Evolutionary conservation across 2,113 vertebrate genomes (phyloP), one percentile per base, ranked within the genome.

Genomic region (Dunckerocampus dactyliophorus): DNA sequence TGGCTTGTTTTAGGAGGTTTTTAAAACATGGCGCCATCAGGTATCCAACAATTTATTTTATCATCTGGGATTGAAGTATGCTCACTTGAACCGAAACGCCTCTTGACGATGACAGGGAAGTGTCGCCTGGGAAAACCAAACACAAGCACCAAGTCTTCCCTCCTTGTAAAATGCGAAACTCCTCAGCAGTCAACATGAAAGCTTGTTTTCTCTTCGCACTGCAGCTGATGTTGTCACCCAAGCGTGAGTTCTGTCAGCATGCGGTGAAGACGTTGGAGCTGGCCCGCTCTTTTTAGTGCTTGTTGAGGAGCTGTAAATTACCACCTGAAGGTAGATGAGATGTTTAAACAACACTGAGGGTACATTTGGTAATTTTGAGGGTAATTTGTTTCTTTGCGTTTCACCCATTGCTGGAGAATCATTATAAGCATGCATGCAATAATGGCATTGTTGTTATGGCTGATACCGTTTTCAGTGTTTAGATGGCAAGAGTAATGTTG

Each of bases 221-320:
- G 49, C 68, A 69, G 73, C 72, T 75, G 69, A 87, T 69, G 77
- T 73, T 74, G 74, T 76, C 81, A 75, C 70, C 74, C 43, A 17
- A 39, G 72, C 76, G 82, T 69, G 77, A 85, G 62, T 71, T 77
- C 75, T 86, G 67, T 72, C 87, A 85, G 74, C 73, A 70, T 75
- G 50, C 42, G 47, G 65, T 59, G 31, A 63, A 58, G 51, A 71
- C 63, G 67, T 45, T 39, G 65, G 50, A 79, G 74, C 62, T 67
- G 4, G 45, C 17, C 51, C 6, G 54, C 21, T 68, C 75, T 80
- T 77, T 82, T 65, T 72, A 70, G 71, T 65, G 60, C 62, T 74
- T 72, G 34, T 67, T 4, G 47, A 63, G 74, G 76, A 80, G 74
- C 75, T 62, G 46, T 76, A 71, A 81, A 82, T 62, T 72, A 69